Base-by-base conservation (phyloP, 2,797 vertebrate species). In the Buceros bicornis region DNA sequence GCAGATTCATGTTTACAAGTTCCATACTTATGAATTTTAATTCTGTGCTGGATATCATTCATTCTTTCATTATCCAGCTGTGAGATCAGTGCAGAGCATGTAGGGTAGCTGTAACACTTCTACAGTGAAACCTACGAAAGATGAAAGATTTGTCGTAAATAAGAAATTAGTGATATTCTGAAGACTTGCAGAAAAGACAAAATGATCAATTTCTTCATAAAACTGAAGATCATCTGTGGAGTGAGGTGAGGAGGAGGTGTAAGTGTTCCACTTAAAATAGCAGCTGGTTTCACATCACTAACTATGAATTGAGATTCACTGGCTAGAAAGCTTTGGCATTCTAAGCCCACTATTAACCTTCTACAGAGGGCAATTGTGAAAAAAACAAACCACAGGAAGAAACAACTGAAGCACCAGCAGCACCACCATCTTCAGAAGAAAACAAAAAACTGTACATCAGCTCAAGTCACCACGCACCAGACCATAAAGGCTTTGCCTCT, bases 341-440 rank as follows among this genome's bases (percentile, higher is more conserved):
- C 62, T 92, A 96, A 95, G 77, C 82, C 87, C 87, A 62, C 61
- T 94, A 89, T 97, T 96, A 96, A 96, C 93, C 85, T 97, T 96
- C 80, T 87, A 37, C 26, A 90, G 73, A 94, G 85, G 82, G 83
- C 82, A 97, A 77, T 13, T 93, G 80, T 91, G 62, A 13, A 35
- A 25, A 25, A 11, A 60, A 60, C 58, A 60, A 25, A 40, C 14
- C 42, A 33, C 28, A 65, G 65, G 56, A 70, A 91, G 73, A 91
- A 87, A 61, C 62, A 88, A 90, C 93, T 91, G 72, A 94, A 88
- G 35, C 2, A 3, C 72, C 76, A 88, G 35, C 69, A 61, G 45
- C 48, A 60, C 56, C 51, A 93, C 13, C 60, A 57, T 73, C 80
- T 92, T 95, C 56, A 79, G 85, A 84, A 88, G 48, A 84, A 96